Conservation (phyloP, 1,140 invertebrate genomes). For the Drosophila tsacasi region DNA sequence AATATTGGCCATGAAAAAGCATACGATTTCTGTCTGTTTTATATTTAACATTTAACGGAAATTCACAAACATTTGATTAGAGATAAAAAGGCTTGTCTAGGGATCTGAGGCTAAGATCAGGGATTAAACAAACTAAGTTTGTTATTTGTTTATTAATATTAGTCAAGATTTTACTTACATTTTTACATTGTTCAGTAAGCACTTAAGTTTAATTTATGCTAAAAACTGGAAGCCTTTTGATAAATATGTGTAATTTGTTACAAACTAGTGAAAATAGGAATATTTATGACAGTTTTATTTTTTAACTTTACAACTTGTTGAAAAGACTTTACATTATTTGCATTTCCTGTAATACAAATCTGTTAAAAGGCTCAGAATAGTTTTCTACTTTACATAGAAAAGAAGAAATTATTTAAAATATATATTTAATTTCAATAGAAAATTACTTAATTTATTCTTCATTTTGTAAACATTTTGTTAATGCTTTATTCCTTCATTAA, state of each 20-base stretch:
- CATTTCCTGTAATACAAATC: background rate
- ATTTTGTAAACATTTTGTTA: background rate
- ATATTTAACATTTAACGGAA: background rate
- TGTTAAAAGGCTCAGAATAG: no score
- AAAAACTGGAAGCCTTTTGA: background rate
- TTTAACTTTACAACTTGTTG: background rate
- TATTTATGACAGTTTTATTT: background rate
- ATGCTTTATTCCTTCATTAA: background rate
- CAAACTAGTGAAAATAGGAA: background rate
- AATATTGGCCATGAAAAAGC: constrained; percentile 6
- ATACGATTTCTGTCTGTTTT: background rate
- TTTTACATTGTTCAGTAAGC: background rate
- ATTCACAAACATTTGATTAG: background rate
- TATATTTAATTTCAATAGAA: no score
- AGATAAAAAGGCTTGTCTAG: background rate
- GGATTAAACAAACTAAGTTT: background rate
- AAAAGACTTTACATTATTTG: background rate
- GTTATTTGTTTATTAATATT: background rate
- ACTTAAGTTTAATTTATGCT: background rate
- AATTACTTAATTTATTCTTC: background rate
- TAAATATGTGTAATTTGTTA: background rate
- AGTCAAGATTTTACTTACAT: background rate
- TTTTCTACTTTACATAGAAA: background rate
- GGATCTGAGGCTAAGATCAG: background rate
- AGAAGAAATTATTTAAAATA: no score